phyloP scores from a whole-genome alignment of 2,797 vertebrate species.

The Tragelaphus oryx region DNA sequence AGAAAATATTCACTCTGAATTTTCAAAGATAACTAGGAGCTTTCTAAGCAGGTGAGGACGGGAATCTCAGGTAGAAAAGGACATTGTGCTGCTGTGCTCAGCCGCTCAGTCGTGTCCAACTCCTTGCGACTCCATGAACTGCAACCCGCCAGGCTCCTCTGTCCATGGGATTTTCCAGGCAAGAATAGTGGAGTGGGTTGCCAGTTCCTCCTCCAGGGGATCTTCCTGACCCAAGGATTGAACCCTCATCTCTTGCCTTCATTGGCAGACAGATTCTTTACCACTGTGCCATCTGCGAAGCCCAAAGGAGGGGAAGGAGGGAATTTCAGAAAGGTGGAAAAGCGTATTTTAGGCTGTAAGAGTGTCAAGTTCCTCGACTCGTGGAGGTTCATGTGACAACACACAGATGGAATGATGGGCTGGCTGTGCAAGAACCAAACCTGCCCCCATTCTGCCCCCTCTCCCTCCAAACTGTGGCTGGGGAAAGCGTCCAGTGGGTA shows the following conservation, averaged over 20 bases:
- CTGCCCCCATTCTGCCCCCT: background rate
- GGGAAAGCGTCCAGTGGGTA: fast-evolving
- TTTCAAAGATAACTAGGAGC: background rate
- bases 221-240: background rate
- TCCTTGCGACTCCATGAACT: background rate
- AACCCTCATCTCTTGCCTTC: background rate
- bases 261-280: background rate
- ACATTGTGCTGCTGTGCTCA: background rate
- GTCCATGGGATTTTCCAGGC: background rate
- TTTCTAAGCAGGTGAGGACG: background rate
- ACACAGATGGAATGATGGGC: background rate
- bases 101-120: background rate
- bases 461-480: background rate
- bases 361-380: background rate
- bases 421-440: background rate
- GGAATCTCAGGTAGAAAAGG: background rate
- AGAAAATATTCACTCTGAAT: background rate
- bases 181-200: background rate
- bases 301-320: background rate
- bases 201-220: background rate
- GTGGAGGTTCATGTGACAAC: background rate
- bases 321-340: background rate
- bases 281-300: background rate
- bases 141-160: background rate
- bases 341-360: background rate